phyloP scores from a whole-genome alignment of 2,797 vertebrate genomes.

The Cynodonichthys magdalenae region DNA sequence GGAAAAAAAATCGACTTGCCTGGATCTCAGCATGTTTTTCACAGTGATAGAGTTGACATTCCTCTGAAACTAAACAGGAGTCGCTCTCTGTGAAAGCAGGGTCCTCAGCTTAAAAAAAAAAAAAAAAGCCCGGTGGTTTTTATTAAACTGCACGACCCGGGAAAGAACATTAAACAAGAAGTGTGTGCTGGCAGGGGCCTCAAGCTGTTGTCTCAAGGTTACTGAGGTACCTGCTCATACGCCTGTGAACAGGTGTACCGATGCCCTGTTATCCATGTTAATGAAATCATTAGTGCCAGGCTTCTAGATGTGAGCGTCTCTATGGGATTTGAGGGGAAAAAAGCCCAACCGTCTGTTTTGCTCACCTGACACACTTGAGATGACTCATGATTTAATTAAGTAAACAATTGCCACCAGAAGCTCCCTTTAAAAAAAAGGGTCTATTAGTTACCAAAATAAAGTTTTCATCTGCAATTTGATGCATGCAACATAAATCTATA shows the following conservation, averaged over 20 bases:
- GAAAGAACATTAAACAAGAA: slow-evolving; percentile 53
- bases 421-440: slow-evolving; percentile 38
- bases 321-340: slow-evolving; percentile 60
- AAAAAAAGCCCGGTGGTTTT: slow-evolving; percentile 28
- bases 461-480: not conserved
- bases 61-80: slow-evolving; percentile 26
- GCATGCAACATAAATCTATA: not conserved
- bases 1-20: not conserved
- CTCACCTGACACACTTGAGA: slow-evolving; percentile 72
- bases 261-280: slow-evolving; percentile 79
- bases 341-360: slow-evolving; percentile 72
- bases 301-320: slow-evolving; percentile 70
- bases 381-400: slow-evolving; percentile 76
- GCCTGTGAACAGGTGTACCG: slow-evolving; percentile 77
- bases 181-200: slow-evolving; percentile 55
- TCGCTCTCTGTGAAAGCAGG: slow-evolving; percentile 2
- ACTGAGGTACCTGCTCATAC: slow-evolving; percentile 64
- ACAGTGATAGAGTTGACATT: slow-evolving; percentile 13
- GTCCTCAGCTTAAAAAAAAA: slow-evolving; percentile 11
- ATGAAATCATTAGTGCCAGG: slow-evolving; percentile 82
- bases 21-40: not conserved
- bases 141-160: slow-evolving; percentile 40
- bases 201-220: slow-evolving; percentile 74
- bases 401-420: slow-evolving; percentile 61
- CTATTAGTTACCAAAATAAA: slow-evolving; percentile 21